phyloP scores from a whole-genome alignment of 2,113 vertebrate genomes.

The Gallinago undulata region DNA sequence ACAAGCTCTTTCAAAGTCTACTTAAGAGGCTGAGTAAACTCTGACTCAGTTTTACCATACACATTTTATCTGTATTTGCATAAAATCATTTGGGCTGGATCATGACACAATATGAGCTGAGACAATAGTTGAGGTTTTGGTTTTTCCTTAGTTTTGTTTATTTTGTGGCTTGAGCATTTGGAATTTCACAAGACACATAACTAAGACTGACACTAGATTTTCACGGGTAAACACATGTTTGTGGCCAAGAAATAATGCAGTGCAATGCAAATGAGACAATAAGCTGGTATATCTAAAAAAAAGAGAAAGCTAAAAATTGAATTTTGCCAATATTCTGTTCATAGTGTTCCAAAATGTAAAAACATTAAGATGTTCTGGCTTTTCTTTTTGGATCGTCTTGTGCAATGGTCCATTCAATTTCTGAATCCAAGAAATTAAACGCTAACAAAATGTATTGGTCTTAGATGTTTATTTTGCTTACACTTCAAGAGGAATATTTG shows the following conservation, averaged over 20 bases:
- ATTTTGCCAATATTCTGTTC: not conserved
- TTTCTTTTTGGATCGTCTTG: not conserved
- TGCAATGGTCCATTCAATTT: not conserved
- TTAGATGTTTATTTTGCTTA: not conserved
- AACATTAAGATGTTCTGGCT: not conserved
- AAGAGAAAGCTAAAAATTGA: not conserved
- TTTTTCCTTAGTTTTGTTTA: constrained; percentile 58
- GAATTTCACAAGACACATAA: constrained; percentile 58
- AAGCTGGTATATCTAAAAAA: not conserved
- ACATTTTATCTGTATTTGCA: constrained; percentile 52
- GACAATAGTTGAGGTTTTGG: constrained; percentile 58
- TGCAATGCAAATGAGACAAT: not conserved
- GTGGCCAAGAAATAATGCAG: constrained; percentile 47
- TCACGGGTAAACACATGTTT: constrained; percentile 48
- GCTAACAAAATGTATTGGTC: not conserved
- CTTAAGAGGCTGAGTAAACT: constrained; percentile 12
- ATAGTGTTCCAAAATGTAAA: not conserved
- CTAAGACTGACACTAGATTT: constrained; percentile 47
- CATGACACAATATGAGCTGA: constrained; percentile 25
- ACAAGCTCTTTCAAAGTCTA: not conserved
- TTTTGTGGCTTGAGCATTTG: constrained; percentile 55
- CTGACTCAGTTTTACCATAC: constrained; percentile 57
- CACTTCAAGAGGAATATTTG: not conserved
- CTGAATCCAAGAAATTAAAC: not conserved
- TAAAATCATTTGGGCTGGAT: constrained; percentile 43